Evolutionary conservation across 2,888 invertebrate genomes (phyloP), one percentile per base, ranked within the genome.

Genomic region (Drosophila macrothrix): DNA sequence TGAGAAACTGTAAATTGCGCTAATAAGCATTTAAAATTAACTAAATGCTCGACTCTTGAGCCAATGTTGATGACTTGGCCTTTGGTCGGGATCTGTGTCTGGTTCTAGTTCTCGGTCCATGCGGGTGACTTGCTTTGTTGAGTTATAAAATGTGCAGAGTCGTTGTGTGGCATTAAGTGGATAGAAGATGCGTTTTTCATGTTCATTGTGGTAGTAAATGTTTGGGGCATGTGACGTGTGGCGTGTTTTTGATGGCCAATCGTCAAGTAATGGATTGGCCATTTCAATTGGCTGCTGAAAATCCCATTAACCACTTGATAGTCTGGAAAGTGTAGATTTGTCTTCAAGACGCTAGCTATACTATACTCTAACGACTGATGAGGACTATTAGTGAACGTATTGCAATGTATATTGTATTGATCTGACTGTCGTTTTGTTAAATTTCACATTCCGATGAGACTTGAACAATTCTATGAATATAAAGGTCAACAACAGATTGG

Each of bases 21-120:
- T 87, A 87, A 87, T 87, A 84, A 90, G 84, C 89, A 90, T 87
- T 88, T 88, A 86, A 87, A 90, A 90, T 90, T 90, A 87, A 87
- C 89, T 90, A 90, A 87, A 90, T 83, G 90, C 73, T 73, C 72
- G 39, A 68, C 79, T 81, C 81, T 78, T 72, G 66, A 76, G 83
- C 68, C 77, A 73, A 80, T 70, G 53, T 76, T 85, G 84, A 83
- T 81, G 82, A 77, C 73, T 81, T 73, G 78, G 63, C 69, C 68
- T 52, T 58, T 71, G 65, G 63, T 25, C 49, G 33, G 52, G 37
- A 10, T 37, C n/a, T 54, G 53, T 31, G 14, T 31, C 46, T 61
- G 46, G n/a, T n/a, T 19, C 35, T 39, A 16, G 49, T 43, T 55
- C 43, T 39, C 43, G 19, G 25, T 49, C 25, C 69, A 66, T 53